phyloP scores from a whole-genome alignment of 2,113 vertebrate genomes.

The Pao palembangensis region DNA sequence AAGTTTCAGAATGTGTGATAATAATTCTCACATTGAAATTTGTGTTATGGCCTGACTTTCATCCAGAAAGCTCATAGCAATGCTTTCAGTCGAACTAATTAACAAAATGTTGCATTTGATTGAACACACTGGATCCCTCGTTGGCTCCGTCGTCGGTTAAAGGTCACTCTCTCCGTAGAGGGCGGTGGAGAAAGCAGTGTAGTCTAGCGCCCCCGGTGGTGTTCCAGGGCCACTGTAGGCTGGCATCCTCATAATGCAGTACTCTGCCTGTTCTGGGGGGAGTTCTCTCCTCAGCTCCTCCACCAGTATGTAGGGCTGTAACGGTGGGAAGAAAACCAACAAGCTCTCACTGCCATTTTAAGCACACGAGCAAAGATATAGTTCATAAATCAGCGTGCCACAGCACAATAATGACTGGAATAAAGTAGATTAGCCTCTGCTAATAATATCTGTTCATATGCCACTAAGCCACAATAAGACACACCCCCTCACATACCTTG shows the following conservation, averaged over 20 bases:
- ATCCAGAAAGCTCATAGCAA: too few species aligned
- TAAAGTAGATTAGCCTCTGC: conserved; percentile 1
- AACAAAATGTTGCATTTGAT: not conserved
- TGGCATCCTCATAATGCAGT: conserved; percentile 91
- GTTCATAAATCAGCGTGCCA: conserved; percentile 15
- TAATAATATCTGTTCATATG: conserved; percentile 24
- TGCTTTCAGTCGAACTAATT: too few species aligned
- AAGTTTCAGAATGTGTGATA: too few species aligned
- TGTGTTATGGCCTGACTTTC: too few species aligned
- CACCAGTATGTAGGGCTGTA: conserved; percentile 87
- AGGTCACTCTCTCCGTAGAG: conserved; percentile 96
- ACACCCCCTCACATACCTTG: conserved; percentile 76
- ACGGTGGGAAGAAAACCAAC: conserved; percentile 1
- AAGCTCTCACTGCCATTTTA: conserved; percentile 11
- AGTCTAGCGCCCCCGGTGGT: conserved; percentile 83
- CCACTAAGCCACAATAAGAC: conserved; percentile 1
- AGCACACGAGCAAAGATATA: conserved; percentile 10
- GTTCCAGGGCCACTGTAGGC: conserved; percentile 76
- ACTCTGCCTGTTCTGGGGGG: conserved; percentile 88
- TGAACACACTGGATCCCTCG: conserved; percentile 6
- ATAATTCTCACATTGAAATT: too few species aligned
- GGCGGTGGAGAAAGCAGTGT: conserved; percentile 92
- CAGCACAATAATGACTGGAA: conserved; percentile 14
- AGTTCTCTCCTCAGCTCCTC: conserved; percentile 89
- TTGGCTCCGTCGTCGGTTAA: conserved; percentile 63